Evolutionary conservation across 1,140 invertebrate genomes (phyloP).

Genomic region (Drosophila oshimai): DNA sequence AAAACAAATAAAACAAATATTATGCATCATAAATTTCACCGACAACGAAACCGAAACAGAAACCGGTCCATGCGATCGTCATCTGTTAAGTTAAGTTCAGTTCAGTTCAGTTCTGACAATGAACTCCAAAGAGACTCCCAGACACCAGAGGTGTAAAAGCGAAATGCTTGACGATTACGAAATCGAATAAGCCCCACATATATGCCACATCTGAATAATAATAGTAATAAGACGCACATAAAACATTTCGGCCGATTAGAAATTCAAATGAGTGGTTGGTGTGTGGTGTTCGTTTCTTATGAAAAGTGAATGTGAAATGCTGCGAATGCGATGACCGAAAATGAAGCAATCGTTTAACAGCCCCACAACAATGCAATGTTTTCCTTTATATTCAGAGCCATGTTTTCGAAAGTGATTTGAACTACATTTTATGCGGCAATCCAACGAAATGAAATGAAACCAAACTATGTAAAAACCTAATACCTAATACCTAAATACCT

Average conservation of each 20-base stretch:
- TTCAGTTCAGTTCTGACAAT: no score
- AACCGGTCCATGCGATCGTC: constrained; percentile 30
- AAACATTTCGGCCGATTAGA: constrained; percentile 38
- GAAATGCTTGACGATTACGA: constrained; percentile 54
- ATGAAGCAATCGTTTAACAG: constrained; percentile 19
- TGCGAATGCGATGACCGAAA: constrained; percentile 31
- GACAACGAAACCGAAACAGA: constrained; percentile 20
- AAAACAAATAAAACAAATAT: constrained; percentile 48
- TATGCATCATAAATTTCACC: constrained; percentile 77
- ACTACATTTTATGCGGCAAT: constrained; percentile 57
- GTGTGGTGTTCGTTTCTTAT: not conserved
- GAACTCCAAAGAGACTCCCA: not conserved
- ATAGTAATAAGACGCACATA: constrained; percentile 42
- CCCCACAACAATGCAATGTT: constrained; percentile 58
- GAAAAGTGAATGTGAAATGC: constrained; percentile 43
- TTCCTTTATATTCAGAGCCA: constrained; percentile 7
- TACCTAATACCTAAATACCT: not conserved
- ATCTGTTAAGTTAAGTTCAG: no score
- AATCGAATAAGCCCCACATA: constrained; percentile 25
- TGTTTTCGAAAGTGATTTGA: constrained; percentile 62
- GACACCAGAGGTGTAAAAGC: constrained; percentile 48
- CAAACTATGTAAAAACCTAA: not conserved
- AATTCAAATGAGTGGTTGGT: constrained; percentile 31
- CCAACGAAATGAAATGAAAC: not conserved
- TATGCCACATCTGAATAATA: constrained; percentile 37